Evolutionary conservation across 2,888 invertebrate genomes (phyloP), one percentile per base, ranked within the genome.

Genomic region (Phyllotreta striolata): DNA sequence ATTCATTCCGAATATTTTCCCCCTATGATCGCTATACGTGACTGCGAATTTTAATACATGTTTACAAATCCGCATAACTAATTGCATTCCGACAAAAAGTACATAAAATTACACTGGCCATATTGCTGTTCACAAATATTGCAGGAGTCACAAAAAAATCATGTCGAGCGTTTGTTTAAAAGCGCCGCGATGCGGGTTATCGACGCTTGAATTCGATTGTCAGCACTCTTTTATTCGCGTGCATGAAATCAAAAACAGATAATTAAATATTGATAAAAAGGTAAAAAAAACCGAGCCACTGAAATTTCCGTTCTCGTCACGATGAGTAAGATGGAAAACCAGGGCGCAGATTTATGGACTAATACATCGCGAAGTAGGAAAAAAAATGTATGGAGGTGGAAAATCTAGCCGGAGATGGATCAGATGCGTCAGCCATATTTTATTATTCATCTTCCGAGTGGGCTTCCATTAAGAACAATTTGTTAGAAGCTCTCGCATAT

Each of bases 371-470:
- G 38, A 34, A 51, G 41, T 58, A 8, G n/a, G n/a, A 34, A 51
- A 55, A 64, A 64, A 56, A 64, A 66, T 66, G 64, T 62, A 68
- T 66, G 62, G n/a, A 66, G 64, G 63, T 49, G 46, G 64, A 62
- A 66, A 68, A 66, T 68, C 68, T 68, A 62, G 57, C 56, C 54
- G 47, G 40, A 64, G 64, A 64, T 64, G 65, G 65, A 64, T 68
- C 64, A 64, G 63, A 60, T 59, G 55, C 66, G 63, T 66, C 62
- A 47, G 51, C 62, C 66, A 59, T 44, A 59, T 57, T 65, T 63
- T 65, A 67, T 67, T 67, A 65, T 67, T 67, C 67, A 67, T 67
- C 62, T 63, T 59, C 61, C 49, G 57, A 49, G 60, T 62, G 62
- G 49, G 55, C 67, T 65, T 60, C 61, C 65, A 64, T 67, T 67